Evolutionary conservation across 2,888 invertebrate species (phyloP).

Genomic region (Molanna angustata): DNA sequence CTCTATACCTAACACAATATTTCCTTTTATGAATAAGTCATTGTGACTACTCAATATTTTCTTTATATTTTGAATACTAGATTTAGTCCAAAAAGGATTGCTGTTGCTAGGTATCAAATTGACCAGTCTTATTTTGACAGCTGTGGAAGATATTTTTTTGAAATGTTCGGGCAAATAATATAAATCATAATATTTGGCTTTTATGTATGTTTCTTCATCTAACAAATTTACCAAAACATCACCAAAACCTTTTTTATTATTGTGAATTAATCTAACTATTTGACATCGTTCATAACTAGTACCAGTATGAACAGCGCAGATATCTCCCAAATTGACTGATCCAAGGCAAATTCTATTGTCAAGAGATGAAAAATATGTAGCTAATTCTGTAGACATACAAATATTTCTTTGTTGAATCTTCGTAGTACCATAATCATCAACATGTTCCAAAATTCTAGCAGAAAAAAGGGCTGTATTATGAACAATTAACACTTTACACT

Average conservation of each 20-base stretch:
- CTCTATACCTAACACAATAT: conserved; percentile 57
- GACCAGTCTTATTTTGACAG: conserved; percentile 43
- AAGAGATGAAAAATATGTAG: conserved; percentile 44
- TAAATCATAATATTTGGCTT: conserved; percentile 44
- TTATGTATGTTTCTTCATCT: conserved; percentile 56
- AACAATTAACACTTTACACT: conserved; percentile 56
- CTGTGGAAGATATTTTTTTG: conserved; percentile 47
- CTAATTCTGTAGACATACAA: conserved; percentile 44
- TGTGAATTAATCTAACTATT: conserved; percentile 46
- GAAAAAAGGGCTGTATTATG: conserved; percentile 62
- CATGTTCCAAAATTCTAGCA: conserved; percentile 53
- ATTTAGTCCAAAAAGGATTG: conserved; percentile 45
- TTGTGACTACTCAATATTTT: conserved; percentile 40
- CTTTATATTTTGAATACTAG: conserved; percentile 41
- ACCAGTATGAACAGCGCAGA: conserved; percentile 49
- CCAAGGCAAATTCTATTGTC: conserved; percentile 43
- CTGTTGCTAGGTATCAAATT: conserved; percentile 46
- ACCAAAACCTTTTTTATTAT: conserved; percentile 35
- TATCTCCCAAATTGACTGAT: conserved; percentile 51
- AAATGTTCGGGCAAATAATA: conserved; percentile 54
- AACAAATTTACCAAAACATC: conserved; percentile 54
- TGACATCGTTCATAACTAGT: conserved; percentile 47
- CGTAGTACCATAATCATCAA: conserved; percentile 35
- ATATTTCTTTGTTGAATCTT: conserved; percentile 38
- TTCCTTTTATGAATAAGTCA: conserved; percentile 45